A percentile compares a stretch with the other conserved stretches of the same genome.
These are phyloP conservation scores for Eurytoma adleriae DNA, from an alignment of 2,888 invertebrate genomes.

Conservation along the genomic window DNA sequence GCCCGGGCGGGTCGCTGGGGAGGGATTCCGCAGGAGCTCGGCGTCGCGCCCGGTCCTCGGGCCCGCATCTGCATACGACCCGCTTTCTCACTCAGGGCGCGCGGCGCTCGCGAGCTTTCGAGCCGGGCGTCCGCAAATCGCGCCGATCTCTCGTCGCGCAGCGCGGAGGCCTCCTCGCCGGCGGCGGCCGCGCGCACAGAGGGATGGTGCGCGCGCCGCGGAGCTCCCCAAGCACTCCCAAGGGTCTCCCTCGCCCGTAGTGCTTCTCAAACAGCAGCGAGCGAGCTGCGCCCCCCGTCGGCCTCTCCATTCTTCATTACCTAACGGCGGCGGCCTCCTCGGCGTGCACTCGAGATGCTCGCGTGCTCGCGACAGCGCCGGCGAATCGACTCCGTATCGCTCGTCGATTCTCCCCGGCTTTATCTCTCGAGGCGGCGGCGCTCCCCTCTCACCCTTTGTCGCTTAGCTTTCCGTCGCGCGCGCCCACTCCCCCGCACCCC, in stretches of 20 bases:
- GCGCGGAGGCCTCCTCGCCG: no score
- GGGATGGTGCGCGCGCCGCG: conserved; percentile 45
- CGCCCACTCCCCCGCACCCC: not conserved
- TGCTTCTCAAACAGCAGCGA: conserved; percentile 47
- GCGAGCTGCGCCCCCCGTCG: not conserved
- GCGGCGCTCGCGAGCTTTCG: conserved; percentile 48
- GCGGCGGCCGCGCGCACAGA: not conserved
- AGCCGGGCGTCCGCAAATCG: not conserved
- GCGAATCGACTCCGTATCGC: conserved; percentile 23
- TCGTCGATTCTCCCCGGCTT: conserved; percentile 14
- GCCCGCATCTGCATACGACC: conserved; percentile 69
- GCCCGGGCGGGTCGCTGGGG: not conserved
- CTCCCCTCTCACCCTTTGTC: conserved; percentile 22
- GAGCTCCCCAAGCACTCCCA: conserved; percentile 59
- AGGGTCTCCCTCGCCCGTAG: conserved; percentile 60
- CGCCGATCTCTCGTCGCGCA: conserved; percentile 36
- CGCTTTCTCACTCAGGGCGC: conserved; percentile 66
- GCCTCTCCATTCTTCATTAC: conserved; percentile 56
- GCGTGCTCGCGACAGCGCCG: conserved; percentile 39
- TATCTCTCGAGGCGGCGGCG: not conserved
- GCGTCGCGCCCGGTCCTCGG: not conserved
- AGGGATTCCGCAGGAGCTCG: not conserved
- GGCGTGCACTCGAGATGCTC: conserved; percentile 46
- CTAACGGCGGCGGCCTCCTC: conserved; percentile 15
- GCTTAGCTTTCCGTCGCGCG: no score